These are phyloP conservation scores for Drepanosiphum platanoidis DNA, from an alignment of 2,888 invertebrate genomes.

Conservation along the genomic window DNA sequence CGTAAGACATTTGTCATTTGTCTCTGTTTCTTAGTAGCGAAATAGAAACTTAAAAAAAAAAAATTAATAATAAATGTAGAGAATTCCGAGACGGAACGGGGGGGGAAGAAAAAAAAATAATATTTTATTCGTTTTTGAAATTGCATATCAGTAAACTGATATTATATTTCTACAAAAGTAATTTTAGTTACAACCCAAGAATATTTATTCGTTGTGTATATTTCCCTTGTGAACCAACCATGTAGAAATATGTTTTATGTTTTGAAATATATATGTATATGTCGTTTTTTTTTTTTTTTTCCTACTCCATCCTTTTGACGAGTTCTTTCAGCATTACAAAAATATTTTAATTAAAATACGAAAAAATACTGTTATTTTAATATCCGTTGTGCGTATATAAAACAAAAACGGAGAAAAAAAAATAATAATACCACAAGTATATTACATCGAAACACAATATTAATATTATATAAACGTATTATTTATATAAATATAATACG, in stretches of 20 bases:
- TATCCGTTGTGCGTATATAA: not conserved
- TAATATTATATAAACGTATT: not conserved
- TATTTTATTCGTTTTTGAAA: not conserved
- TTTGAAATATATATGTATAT: not conserved
- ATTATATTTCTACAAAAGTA: not conserved
- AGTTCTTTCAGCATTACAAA: conserved; percentile 3
- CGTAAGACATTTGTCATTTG: too few relatives aligned
- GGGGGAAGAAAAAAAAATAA: too few relatives aligned
- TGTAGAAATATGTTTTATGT: conserved; percentile 28
- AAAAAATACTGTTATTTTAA: not conserved
- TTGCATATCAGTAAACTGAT: not conserved
- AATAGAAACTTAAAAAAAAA: too few relatives aligned
- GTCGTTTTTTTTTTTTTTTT: not conserved
- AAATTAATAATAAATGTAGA: too few relatives aligned
- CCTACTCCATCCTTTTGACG: not conserved
- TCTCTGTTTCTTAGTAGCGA: too few relatives aligned
- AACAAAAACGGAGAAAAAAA: too few relatives aligned
- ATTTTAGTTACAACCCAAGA: conserved; percentile 17
- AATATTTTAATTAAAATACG: conserved; percentile 25
- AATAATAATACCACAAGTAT: not conserved
- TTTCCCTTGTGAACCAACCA: conserved; percentile 29
- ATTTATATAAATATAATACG: too few relatives aligned
- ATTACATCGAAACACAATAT: not conserved
- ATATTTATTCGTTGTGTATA: conserved; percentile 15
- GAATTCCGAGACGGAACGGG: too few relatives aligned